phyloP scores from a whole-genome alignment of 2,113 vertebrate species.

The Malurus cyaneus region DNA sequence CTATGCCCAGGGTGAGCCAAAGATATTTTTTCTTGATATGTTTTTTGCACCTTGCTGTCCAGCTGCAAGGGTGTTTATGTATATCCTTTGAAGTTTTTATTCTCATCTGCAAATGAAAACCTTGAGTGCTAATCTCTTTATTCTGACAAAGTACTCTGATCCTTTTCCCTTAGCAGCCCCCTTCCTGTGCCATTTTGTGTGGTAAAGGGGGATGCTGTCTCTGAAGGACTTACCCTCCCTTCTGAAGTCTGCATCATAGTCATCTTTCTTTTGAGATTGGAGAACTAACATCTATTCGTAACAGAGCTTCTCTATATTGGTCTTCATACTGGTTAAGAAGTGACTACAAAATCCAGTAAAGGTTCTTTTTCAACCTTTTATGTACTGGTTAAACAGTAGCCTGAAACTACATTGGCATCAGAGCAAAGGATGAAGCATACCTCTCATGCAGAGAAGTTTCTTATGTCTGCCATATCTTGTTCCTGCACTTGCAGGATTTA shows the following conservation, averaged over 20 bases:
- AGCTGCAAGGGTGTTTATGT: constrained; percentile 7
- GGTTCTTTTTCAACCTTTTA: not conserved
- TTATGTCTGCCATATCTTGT: not conserved
- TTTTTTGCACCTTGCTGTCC: not conserved
- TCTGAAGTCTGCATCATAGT: not conserved
- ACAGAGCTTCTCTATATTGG: not conserved
- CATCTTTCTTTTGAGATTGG: not conserved
- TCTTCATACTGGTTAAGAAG: not conserved
- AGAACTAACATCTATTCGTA: not conserved
- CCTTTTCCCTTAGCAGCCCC: not conserved
- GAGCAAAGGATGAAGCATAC: not conserved
- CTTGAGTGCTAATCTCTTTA: not conserved
- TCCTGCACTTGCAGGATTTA: not conserved
- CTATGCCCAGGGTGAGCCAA: not conserved
- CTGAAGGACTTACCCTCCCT: not conserved
- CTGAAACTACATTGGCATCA: not conserved
- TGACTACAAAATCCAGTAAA: not conserved
- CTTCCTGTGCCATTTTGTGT: not conserved
- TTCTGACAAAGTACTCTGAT: not conserved
- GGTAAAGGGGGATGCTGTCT: not conserved
- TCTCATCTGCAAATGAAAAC: not conserved
- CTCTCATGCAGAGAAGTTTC: not conserved
- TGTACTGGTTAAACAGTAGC: not conserved
- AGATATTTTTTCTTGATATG: not conserved
- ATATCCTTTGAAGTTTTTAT: not conserved